Percentiles rank a stretch among this genome's conserved stretches.
phyloP scores from a whole-genome alignment of 2,888 invertebrate genomes.

The Dendrolimus pini region DNA sequence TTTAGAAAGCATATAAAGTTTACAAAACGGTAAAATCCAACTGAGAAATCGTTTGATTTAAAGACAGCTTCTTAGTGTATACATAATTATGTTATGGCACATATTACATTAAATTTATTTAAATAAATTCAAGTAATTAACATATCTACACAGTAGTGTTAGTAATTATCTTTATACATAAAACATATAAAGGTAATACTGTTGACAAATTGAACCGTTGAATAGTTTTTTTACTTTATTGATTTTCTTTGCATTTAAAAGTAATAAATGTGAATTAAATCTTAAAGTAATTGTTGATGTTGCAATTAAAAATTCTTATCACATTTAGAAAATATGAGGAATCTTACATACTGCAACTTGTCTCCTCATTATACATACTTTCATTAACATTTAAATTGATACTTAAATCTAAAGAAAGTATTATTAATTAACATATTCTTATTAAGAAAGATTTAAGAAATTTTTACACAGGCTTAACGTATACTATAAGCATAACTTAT shows the following conservation, averaged over 20 bases:
- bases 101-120: no score
- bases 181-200: no score
- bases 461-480: neutral
- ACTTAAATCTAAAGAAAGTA: constrained; percentile 9
- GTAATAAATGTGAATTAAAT: neutral
- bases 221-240: neutral
- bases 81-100: no score
- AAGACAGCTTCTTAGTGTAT: no score
- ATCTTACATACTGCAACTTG: neutral
- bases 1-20: no score
- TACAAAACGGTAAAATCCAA: no score
- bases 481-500: neutral
- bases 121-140: no score
- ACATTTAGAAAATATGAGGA: neutral
- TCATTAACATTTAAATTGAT: constrained; percentile 7
- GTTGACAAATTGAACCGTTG: neutral
- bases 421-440: constrained; percentile 7
- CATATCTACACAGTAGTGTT: no score
- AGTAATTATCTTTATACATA: no score
- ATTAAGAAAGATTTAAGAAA: neutral
- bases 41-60: no score
- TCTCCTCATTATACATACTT: neutral
- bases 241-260: neutral
- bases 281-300: neutral
- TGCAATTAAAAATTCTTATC: neutral